Conservation (phyloP, 2,888 invertebrate species). For the Drosophila barbarae region DNA sequence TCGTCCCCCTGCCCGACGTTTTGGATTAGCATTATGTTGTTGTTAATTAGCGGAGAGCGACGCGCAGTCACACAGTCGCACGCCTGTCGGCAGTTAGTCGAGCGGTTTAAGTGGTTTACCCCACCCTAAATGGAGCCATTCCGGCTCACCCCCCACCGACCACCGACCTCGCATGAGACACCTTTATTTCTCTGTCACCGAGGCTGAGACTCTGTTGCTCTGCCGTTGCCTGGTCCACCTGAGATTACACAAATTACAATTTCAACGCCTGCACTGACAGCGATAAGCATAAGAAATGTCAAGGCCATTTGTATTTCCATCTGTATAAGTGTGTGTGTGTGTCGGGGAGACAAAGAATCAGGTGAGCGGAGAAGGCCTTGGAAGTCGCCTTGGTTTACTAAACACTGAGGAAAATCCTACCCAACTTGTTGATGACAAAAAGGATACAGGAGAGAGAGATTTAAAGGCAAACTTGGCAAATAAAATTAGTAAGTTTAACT, state of each 20-base stretch:
- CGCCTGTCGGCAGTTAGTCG: constrained; percentile 38
- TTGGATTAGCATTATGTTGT: constrained; percentile 54
- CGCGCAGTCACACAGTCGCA: constrained; percentile 32
- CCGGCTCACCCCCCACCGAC: constrained; percentile 11
- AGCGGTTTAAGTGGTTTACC: constrained; percentile 51
- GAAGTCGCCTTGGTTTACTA: constrained; percentile 10
- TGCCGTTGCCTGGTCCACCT: constrained; percentile 50
- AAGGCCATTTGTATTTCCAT: constrained; percentile 64
- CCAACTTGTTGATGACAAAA: neutral
- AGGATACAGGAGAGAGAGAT: neutral
- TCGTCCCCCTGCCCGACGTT: constrained; percentile 8
- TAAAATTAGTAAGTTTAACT: neutral
- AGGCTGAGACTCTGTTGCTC: constrained; percentile 24
- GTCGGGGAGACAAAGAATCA: constrained; percentile 14
- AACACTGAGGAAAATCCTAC: constrained; percentile 5
- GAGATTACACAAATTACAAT: constrained; percentile 72
- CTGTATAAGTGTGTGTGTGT: constrained; percentile 20
- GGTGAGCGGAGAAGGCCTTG: constrained; percentile 8
- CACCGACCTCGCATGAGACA: constrained; percentile 10
- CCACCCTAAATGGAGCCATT: constrained; percentile 39
- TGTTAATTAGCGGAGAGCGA: constrained; percentile 58
- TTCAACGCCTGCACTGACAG: constrained; percentile 69
- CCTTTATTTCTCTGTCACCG: constrained; percentile 38
- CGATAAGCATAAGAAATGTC: constrained; percentile 74
- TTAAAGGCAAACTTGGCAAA: neutral